A percentile compares a stretch with the other conserved stretches of the same genome.
These are phyloP conservation scores for Bathynomus jamesi DNA, from an alignment of 1,140 invertebrate genomes.

Conservation along the genomic window DNA sequence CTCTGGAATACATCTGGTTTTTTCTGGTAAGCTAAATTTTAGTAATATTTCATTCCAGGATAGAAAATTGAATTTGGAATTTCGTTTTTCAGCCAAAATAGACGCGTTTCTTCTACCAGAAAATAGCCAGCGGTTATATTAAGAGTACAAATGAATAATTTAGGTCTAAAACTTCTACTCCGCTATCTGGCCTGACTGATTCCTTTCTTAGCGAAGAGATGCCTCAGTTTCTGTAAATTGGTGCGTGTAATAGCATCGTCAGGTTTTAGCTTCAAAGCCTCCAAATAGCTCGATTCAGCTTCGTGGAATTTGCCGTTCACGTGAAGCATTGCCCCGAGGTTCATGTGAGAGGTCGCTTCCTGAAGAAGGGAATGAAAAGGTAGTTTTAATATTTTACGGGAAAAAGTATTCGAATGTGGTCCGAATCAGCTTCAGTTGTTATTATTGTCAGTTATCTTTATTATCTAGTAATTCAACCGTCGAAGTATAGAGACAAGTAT, in stretches of 20 bases:
- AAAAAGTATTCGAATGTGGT: slow-evolving; percentile 15
- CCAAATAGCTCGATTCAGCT: slow-evolving; percentile 72
- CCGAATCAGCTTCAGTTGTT: not conserved
- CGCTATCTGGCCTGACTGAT: slow-evolving; percentile 31
- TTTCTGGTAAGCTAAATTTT: no score
- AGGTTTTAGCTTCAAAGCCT: slow-evolving; percentile 54
- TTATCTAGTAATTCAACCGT: no score
- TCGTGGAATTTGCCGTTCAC: slow-evolving; percentile 82
- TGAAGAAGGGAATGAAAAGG: slow-evolving; percentile 35
- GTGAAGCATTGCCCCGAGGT: slow-evolving; percentile 87
- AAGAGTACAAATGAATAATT: no score
- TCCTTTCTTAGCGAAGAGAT: slow-evolving; percentile 35
- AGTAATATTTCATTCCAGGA: no score
- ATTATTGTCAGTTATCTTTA: not conserved
- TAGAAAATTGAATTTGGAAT: no score
- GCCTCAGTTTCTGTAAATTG: slow-evolving; percentile 37
- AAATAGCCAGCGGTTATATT: no score
- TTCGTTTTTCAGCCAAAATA: no score
- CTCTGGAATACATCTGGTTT: no score
- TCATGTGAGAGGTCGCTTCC: slow-evolving; percentile 81
- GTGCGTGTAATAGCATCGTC: slow-evolving; percentile 37
- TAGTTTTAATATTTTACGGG: not conserved
- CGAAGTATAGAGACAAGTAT: not conserved
- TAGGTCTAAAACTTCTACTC: no score
- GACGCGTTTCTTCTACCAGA: no score